These are phyloP conservation scores for Acholoe squamosa DNA, from an alignment of 2,888 invertebrate species.

Conservation along the genomic window DNA sequence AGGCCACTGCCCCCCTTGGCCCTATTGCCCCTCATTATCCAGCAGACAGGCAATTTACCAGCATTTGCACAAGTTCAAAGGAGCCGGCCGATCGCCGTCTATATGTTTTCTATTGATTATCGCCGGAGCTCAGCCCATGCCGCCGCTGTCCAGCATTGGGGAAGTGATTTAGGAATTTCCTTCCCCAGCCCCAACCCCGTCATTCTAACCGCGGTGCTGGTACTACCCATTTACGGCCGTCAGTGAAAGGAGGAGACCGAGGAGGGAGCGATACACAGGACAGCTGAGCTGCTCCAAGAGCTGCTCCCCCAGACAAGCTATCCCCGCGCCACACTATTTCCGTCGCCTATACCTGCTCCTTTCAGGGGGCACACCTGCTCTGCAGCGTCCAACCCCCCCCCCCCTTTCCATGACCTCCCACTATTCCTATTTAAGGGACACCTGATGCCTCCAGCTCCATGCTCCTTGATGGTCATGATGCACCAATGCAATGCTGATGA, in stretches of 20 bases:
- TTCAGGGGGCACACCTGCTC: not conserved
- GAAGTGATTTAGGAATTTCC: constrained; percentile 59
- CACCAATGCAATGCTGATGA: too few species aligned
- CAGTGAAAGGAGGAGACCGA: not conserved
- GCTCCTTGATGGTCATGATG: too few species aligned
- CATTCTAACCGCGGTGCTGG: not conserved
- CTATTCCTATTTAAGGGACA: too few species aligned
- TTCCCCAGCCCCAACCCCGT: not conserved
- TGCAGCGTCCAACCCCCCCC: too few species aligned
- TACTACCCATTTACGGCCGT: not conserved
- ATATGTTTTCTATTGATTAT: constrained; percentile 56
- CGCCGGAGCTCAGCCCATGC: not conserved
- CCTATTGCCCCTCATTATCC: constrained; percentile 48
- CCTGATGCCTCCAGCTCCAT: too few species aligned
- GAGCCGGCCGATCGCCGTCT: constrained; percentile 43
- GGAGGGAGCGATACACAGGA: not conserved
- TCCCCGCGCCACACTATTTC: not conserved
- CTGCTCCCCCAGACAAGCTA: not conserved
- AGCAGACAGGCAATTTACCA: constrained; percentile 55
- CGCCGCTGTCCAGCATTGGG: constrained; percentile 31
- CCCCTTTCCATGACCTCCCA: too few species aligned
- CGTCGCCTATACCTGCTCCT: constrained; percentile 14
- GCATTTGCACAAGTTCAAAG: constrained; percentile 56
- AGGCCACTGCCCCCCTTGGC: constrained; percentile 45
- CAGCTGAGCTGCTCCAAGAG: not conserved